Evolutionary conservation across 2,797 vertebrate genomes (phyloP), one percentile per base, ranked within the genome.

Genomic region (Fundulus diaphanus): DNA sequence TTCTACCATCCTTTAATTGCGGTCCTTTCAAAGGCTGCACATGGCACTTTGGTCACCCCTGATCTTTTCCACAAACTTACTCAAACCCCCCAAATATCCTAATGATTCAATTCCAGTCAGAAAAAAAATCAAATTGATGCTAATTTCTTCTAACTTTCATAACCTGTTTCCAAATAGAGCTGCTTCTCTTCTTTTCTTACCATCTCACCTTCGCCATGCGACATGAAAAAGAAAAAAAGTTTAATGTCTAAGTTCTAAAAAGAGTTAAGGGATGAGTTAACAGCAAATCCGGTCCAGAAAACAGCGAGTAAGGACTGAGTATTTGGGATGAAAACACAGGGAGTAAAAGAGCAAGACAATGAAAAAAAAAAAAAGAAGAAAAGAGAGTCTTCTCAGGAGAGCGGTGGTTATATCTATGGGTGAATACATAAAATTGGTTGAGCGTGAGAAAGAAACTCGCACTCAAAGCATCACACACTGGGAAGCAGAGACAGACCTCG

Each of bases 131-230:
- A 16, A 15, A 13, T 18, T 37, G 15, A 59, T 22, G 40, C 29
- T 72, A 12, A 7, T 48, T 16, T 20, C 3, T 22, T 44, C 29
- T 46, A 15, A 46, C 5, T 11, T 12, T 22, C 13, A 22, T 57
- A 72, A 44, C 11, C 11, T 24, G 72, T 22, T 66, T 31, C n/a
- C 33, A 66, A 54, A 66, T 93, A 87, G 95, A 92, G 49, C 94
- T 44, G 80, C 85, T 77, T 59, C 94, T 94, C 44, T 95, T 87
- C 13, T 94, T 93, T 49, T 91, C 83, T n/a, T 31, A 96, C 85
- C 24, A 94, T 91, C 49, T 92, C 83, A 94, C 94, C 93, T 12
- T 94, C 88, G 1, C 93, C 94, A n/a, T 92, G 84, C 74, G 92
- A 94, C 94, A 56, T 9, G 31, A 29, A 33, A 40, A 40, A 37